A percentile compares a stretch with the other conserved stretches of the same genome.
Conservation (phyloP, 2,797 vertebrate species). For the Podarcis lilfordi region DNA sequence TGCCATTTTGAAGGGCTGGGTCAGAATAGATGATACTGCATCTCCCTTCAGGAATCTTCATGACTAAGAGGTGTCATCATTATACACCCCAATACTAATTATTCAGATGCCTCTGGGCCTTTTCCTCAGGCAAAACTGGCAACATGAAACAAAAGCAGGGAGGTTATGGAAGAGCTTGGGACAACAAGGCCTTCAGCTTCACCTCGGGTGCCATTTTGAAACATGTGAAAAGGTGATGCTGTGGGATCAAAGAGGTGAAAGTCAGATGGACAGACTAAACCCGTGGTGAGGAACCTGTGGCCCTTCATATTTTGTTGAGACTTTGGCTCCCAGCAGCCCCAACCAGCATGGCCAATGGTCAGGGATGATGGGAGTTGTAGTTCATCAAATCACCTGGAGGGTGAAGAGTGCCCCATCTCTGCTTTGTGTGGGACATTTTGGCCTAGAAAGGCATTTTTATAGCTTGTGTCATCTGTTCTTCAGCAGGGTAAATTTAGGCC, state of each 20-base stretch:
- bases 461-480: background rate
- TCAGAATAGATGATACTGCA: background rate
- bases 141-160: background rate
- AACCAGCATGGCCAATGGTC: no score
- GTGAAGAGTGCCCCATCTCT: no score
- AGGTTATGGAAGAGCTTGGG: background rate
- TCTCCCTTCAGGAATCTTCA: background rate
- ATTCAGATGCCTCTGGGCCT: background rate
- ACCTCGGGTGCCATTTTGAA: background rate
- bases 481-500: background rate
- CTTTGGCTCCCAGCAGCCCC: no score
- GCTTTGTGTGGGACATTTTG: background rate
- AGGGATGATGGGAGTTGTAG: no score
- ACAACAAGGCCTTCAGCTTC: background rate
- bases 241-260: background rate
- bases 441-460: background rate
- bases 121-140: background rate
- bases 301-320: no score
- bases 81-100: background rate
- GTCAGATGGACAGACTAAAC: background rate
- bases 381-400: no score
- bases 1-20: background rate
- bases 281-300: background rate
- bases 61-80: background rate
- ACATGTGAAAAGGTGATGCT: background rate